These are phyloP conservation scores for Azemiops feae DNA, from an alignment of 2,113 vertebrate species.

Conservation along the genomic window DNA sequence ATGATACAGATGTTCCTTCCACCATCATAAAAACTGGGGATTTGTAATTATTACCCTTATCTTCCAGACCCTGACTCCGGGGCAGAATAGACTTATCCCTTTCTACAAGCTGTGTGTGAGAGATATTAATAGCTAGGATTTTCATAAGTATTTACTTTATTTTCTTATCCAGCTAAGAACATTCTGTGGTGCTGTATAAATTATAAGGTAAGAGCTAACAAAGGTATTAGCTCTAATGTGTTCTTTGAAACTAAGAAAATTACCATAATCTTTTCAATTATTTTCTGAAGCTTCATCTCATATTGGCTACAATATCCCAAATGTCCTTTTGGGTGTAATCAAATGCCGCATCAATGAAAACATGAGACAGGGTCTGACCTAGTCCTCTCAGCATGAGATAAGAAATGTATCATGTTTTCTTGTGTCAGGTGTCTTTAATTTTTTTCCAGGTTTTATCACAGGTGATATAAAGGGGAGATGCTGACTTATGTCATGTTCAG, in stretches of 20 bases:
- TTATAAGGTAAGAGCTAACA: not conserved
- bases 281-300: not conserved
- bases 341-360: not conserved
- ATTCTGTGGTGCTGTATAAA: slow-evolving; percentile 15
- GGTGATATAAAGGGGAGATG: not conserved
- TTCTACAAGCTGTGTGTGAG: slow-evolving; percentile 7
- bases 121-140: slow-evolving; percentile 25
- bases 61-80: slow-evolving; percentile 7
- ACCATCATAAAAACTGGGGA: not conserved
- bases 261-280: not conserved
- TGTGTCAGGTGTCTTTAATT: not conserved
- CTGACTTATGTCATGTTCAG: not conserved
- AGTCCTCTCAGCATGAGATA: not conserved
- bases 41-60: slow-evolving; percentile 20
- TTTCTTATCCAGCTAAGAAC: slow-evolving; percentile 12
- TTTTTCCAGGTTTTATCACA: not conserved
- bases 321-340: not conserved
- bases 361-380: not conserved
- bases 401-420: not conserved
- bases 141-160: slow-evolving; percentile 24
- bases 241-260: not conserved
- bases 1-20: slow-evolving; percentile 10
- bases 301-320: not conserved
- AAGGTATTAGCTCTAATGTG: not conserved
- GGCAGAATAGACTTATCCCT: slow-evolving; percentile 6